Percentiles rank a stretch among this genome's conserved stretches.
These are phyloP conservation scores for Tenualosa ilisha DNA, from an alignment of 2,797 vertebrate genomes.

Conservation along the genomic window DNA sequence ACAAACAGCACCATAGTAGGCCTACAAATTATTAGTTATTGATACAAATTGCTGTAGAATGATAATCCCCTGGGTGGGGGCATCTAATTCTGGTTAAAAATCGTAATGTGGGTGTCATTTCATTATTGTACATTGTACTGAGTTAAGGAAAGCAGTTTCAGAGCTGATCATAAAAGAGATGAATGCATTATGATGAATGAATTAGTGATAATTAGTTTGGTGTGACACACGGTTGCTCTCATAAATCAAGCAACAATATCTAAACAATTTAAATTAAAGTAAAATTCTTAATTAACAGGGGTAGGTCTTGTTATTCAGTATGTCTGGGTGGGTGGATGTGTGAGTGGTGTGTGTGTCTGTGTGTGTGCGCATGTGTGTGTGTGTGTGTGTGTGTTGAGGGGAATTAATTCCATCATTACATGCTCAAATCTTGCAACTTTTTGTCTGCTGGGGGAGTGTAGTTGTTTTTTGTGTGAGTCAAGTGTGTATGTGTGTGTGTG, in stretches of 20 bases:
- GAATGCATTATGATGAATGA: not conserved
- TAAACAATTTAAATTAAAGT: not conserved
- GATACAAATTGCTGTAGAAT: not conserved
- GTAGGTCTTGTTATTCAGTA: not conserved
- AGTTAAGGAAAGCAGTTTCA: not conserved
- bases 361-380: no score
- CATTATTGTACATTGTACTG: not conserved
- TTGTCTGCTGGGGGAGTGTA: no score
- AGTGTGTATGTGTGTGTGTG: slow-evolving; percentile 3
- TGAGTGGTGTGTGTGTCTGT: no score
- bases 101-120: not conserved
- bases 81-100: not conserved
- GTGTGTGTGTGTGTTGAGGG: not conserved
- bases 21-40: not conserved
- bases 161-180: not conserved
- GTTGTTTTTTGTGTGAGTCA: not conserved
- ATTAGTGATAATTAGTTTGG: not conserved
- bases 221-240: not conserved
- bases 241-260: not conserved
- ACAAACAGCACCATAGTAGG: not conserved
- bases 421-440: no score
- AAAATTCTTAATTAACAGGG: not conserved
- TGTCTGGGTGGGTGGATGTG: not conserved
- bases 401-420: no score
- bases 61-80: not conserved